phyloP scores from a whole-genome alignment of 2,888 invertebrate species.

The Drosophila histrio region DNA sequence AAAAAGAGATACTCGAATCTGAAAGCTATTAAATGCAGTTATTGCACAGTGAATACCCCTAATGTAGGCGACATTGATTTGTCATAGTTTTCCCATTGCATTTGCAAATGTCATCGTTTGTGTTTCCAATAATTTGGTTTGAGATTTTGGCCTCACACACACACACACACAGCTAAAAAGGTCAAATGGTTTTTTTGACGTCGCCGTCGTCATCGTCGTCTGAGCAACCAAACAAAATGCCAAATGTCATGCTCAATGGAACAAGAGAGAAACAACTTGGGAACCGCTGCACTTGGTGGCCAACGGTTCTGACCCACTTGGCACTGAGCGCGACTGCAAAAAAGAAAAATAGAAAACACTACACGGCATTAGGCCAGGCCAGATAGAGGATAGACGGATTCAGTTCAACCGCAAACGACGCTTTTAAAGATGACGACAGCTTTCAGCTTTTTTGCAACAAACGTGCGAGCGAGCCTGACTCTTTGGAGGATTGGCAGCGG shows the following conservation, averaged over 20 bases:
- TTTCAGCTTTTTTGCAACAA: neutral
- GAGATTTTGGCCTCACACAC: constrained; percentile 8
- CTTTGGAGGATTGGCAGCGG: constrained; percentile 33
- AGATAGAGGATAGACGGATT: constrained; percentile 3
- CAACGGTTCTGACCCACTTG: constrained; percentile 57
- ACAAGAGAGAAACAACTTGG: constrained; percentile 20
- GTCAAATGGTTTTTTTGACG: constrained; percentile 60
- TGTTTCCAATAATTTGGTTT: constrained; percentile 29
- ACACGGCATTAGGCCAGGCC: constrained; percentile 26
- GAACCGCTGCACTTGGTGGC: constrained; percentile 53
- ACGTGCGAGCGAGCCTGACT: neutral
- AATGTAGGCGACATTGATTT: constrained; percentile 38
- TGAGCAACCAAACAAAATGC: constrained; percentile 62
- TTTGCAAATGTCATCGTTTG: constrained; percentile 53
- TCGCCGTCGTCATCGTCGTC: constrained; percentile 37
- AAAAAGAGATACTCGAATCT: neutral
- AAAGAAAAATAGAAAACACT: neutral
- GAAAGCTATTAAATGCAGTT: constrained; percentile 7
- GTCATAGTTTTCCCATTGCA: constrained; percentile 42
- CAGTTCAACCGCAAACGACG: constrained; percentile 19
- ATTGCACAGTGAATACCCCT: constrained; percentile 28
- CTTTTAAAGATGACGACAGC: constrained; percentile 50
- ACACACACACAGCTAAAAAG: constrained; percentile 41
- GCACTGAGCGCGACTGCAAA: constrained; percentile 48
- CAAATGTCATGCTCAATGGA: constrained; percentile 60